Base-by-base conservation (phyloP, 2,113 vertebrate genomes). In the Turdus rufiventris region DNA sequence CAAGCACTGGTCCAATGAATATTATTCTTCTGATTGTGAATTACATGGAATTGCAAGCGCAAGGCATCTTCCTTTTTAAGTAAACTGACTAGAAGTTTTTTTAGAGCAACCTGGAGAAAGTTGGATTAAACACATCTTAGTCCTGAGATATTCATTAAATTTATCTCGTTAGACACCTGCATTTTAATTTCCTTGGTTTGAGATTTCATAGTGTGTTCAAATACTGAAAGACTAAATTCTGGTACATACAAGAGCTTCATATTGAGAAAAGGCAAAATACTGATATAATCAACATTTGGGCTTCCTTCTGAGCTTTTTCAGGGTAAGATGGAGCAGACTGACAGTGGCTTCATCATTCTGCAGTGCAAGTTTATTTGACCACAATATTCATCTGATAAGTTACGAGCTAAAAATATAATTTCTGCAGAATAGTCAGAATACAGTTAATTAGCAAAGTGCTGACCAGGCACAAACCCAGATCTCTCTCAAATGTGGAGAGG, bases 361-460 rank as follows among this genome's bases (percentile, higher is more conserved):
- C 89, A 95, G 48, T 58, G 51, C 66, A 70, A 85, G 83, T 96
- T 92, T 72, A 57, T 94, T 94, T 92, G 77, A 18, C 62, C 70
- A 4, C 60, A 77, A 75, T 81, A 74, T 62, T 94, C 63, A 86
- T 88, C 77, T 89, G 48, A 84, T 85, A 78, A 2, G 42, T 92
- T 90, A 76, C 50, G 91, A 94, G 87, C 57, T 83, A 80, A 95
- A 95, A 96, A 86, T 80, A 94, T 85, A 14, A 81, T 94, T 97
- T 95, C 67, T 97, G 89, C 91, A 95, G 94, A 91, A 96, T 75
- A 94, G 88, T 91, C 86, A 94, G 89, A 96, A 88, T 60, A 19
- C 17, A 89, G 85, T 96, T 96, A 97, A 96, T 97, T 97, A 97
- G 87, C 90, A 94, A 94, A 96, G 68, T 1, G 94, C 96, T 96